phyloP scores from a whole-genome alignment of 2,888 invertebrate genomes.

The Rhorus exstirpatorius region DNA sequence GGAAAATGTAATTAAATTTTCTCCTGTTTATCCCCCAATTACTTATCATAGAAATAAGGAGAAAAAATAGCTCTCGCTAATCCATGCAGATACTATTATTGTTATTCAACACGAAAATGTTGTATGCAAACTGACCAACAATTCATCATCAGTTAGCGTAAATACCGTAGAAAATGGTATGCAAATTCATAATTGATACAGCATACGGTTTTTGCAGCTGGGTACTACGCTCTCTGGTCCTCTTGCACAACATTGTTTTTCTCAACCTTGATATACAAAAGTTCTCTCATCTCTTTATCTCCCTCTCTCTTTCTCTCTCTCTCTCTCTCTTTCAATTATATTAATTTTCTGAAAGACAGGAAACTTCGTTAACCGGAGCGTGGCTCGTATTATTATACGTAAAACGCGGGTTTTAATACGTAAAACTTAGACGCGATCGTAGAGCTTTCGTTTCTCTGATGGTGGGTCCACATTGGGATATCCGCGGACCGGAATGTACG shows the following conservation, averaged over 20 bases:
- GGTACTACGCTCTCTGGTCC: neutral
- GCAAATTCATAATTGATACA: slow-evolving; percentile 48
- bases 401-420: no score
- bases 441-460: neutral
- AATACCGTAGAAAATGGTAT: slow-evolving; percentile 17
- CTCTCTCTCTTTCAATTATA: neutral
- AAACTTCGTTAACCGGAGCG: slow-evolving; percentile 41
- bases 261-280: neutral
- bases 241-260: slow-evolving; percentile 1
- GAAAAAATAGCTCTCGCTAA: neutral
- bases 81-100: neutral
- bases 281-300: neutral
- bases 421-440: slow-evolving; percentile 1
- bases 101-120: neutral
- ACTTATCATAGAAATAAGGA: neutral
- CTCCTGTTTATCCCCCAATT: no score
- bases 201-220: neutral
- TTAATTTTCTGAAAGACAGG: slow-evolving; percentile 6
- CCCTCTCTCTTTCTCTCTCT: neutral
- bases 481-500: no score
- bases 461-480: no score
- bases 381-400: no score
- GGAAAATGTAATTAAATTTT: no score
- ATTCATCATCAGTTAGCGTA: neutral
- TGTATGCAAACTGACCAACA: neutral